Base-by-base conservation (phyloP, 2,888 invertebrate species). In the Blomia tropicalis region DNA sequence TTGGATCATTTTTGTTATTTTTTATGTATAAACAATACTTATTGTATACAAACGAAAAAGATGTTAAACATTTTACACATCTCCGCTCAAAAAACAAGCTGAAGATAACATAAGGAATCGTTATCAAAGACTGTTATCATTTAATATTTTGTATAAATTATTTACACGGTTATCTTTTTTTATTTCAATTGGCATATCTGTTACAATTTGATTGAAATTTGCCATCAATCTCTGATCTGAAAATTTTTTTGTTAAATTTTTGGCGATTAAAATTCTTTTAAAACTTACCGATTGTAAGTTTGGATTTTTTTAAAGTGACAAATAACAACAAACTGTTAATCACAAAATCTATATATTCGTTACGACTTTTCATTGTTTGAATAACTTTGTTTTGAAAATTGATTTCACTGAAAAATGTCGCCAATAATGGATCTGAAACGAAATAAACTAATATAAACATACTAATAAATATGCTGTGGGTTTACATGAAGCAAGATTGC, bases 1-100 rank as follows among this genome's bases (percentile, higher is more conserved):
- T 92, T 73, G 63, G 83, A n/a, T 63, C 70, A 14, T 77, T 77
- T 69, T 69, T 73, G 14, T 2, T 66, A 17, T 70, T 69, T 32
- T 65, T 64, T 51, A 25, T 65, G 23, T 47, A 41, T 23, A 11
- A 22, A 36, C 64, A 64, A 63, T 64, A 47, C 22, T 11, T 14
- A 11, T 47, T 36, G 36, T 36, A 36, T 17, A n/a, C n/a, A n/a
- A n/a, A n/a, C n/a, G n/a, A n/a, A n/a, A n/a, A n/a, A n/a, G n/a
- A n/a, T n/a, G n/a, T n/a, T n/a, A n/a, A n/a, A n/a, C n/a, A n/a
- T n/a, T n/a, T n/a, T n/a, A n/a, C n/a, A n/a, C n/a, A n/a, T n/a
- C n/a, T n/a, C n/a, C n/a, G n/a, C n/a, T n/a, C n/a, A n/a, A n/a
- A n/a, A n/a, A n/a, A n/a, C n/a, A n/a, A n/a, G n/a, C n/a, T n/a